Base-by-base conservation (phyloP, 2,888 invertebrate genomes). In the Agrilus mali region DNA sequence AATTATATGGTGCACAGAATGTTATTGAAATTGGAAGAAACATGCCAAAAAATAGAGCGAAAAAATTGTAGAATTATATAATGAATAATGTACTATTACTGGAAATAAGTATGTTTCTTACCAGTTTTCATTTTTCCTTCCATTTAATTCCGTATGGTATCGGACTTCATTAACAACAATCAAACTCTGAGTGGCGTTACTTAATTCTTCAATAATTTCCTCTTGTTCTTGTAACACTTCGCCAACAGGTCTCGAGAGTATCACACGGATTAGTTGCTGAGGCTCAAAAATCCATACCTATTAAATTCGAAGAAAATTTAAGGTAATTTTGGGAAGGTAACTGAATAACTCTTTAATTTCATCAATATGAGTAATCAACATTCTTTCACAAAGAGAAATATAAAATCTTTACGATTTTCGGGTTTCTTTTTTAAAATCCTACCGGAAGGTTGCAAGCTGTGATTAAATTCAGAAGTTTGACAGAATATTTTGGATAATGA, bases 241-340 rank as follows among this genome's bases (percentile, higher is more conserved):
- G 51, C 81, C 75, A 4, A 88, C 86, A 12, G 86, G 81, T 34
- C 86, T 77, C 0, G 88, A 88, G 14, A 93, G 70, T 48, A 90
- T 88, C 47, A 94, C 80, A 45, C 86, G 76, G 45, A 90, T 85
- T 40, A 90, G 71, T 49, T 92, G 83, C 0, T 82, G 80, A 0
- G 84, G 81, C 59, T 89, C 87, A 53, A 88, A 90, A 36, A 94
- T 80, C 92, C 93, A 94, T 10, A 93, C 74, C 89, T 90, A 57
- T 10, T 61, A 56, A 38, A 37, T 31, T 36, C 22, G 37, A n/a
- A 4, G 13, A 37, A 22, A 41, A 16, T 33, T 8, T 41, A 42
- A 42, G 36, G 5, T 17, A 22, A 27, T n/a, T 36, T 13, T 35
- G 17, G 20, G 4, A 20, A 17, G 17, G 4, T 2, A 17, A 17